phyloP scores from a whole-genome alignment of 2,797 vertebrate genomes.

The Tragopan temminckii region DNA sequence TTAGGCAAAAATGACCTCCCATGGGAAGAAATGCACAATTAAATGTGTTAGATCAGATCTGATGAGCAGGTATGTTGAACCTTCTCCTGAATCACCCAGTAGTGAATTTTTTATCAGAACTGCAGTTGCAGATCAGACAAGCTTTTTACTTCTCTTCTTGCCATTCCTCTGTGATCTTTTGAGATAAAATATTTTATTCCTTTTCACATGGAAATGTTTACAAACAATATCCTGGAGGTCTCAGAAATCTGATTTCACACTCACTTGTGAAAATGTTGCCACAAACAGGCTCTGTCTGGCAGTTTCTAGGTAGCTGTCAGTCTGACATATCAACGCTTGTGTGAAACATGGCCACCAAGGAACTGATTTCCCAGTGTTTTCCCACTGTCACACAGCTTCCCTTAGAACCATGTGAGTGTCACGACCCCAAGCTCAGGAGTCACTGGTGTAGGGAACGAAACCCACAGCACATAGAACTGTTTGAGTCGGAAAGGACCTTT shows the following conservation, averaged over 20 bases:
- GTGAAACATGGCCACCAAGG: neutral
- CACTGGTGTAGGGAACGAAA: neutral
- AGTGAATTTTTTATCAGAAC: conserved; percentile 62
- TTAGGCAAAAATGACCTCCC: conserved; percentile 75
- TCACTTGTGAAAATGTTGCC: neutral
- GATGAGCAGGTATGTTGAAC: conserved; percentile 65
- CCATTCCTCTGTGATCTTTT: conserved; percentile 39
- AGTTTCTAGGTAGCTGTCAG: neutral
- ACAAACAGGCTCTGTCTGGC: neutral
- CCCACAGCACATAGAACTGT: too few relatives aligned
- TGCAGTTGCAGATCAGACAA: conserved; percentile 52
- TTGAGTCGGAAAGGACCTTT: too few relatives aligned
- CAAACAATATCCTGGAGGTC: neutral
- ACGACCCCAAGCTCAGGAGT: neutral
- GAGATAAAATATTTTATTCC: conserved; percentile 46
- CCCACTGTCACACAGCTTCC: neutral
- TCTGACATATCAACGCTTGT: neutral
- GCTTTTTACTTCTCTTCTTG: conserved; percentile 28
- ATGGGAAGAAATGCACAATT: conserved; percentile 71
- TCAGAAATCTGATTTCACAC: neutral
- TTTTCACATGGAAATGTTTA: conserved; percentile 1
- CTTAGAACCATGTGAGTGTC: accelerated
- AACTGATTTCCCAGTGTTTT: neutral
- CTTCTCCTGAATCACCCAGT: conserved; percentile 29
- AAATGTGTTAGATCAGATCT: conserved; percentile 68